These are phyloP conservation scores for Lasiurus cinereus DNA, from an alignment of 2,113 vertebrate species.

Conservation along the genomic window DNA sequence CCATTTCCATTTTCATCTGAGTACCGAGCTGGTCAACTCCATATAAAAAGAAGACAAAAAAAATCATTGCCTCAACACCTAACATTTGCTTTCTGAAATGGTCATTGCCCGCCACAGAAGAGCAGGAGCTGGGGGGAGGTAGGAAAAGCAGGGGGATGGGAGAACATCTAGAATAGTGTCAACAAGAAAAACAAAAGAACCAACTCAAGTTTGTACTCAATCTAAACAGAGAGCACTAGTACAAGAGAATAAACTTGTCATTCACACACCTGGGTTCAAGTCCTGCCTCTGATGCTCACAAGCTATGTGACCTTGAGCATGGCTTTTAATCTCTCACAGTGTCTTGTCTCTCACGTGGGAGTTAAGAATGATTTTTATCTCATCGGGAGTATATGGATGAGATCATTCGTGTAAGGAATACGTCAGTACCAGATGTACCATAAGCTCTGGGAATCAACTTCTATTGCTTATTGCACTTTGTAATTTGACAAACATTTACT, in stretches of 20 bases:
- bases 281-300: neutral
- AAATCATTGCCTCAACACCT: neutral
- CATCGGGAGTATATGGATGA: neutral
- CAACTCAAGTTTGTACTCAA: neutral
- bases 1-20: conserved; percentile 10
- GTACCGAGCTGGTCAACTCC: neutral
- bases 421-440: neutral
- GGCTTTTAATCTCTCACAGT: neutral
- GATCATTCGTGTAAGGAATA: neutral
- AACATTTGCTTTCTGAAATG: conserved; percentile 55
- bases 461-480: neutral
- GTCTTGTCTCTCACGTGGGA: neutral
- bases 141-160: neutral
- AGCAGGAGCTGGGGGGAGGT: neutral
- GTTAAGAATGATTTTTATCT: neutral
- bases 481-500: neutral
- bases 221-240: neutral
- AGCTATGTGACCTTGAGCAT: neutral
- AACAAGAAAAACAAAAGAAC: neutral
- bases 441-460: neutral
- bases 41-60: neutral
- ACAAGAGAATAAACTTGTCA: neutral
- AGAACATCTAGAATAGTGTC: neutral
- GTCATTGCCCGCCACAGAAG: neutral
- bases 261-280: neutral